Evolutionary conservation across 2,113 vertebrate species (phyloP).

Genomic region (Sula dactylatra): DNA sequence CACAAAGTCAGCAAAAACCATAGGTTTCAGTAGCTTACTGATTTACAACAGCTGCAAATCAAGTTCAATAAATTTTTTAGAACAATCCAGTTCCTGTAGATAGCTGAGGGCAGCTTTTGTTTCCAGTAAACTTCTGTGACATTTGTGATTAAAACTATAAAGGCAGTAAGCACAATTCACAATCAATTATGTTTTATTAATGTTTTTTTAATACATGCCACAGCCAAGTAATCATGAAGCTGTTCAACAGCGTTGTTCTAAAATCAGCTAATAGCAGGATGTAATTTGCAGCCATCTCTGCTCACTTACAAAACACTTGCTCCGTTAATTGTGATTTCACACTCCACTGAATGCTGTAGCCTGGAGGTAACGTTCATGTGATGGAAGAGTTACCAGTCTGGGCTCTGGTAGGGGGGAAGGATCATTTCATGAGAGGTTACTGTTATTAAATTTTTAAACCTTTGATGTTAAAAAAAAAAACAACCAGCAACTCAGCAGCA

Average conservation of each 20-base stretch:
- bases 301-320: constrained; percentile 76
- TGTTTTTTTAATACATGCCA: constrained; percentile 62
- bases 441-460: not conserved
- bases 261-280: constrained; percentile 72
- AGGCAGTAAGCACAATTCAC: constrained; percentile 47
- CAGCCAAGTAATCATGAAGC: constrained; percentile 66
- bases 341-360: constrained; percentile 59
- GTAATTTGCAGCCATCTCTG: constrained; percentile 72
- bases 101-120: constrained; percentile 13
- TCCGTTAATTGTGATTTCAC: constrained; percentile 80
- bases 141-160: constrained; percentile 45
- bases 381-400: constrained; percentile 39
- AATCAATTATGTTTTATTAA: constrained; percentile 76
- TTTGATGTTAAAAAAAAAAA: not conserved
- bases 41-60: not conserved
- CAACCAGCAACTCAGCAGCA: not conserved
- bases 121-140: constrained; percentile 39
- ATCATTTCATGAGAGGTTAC: not conserved
- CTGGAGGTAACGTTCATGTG: constrained; percentile 49
- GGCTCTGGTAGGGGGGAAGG: not conserved
- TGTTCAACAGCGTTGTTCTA: constrained; percentile 54
- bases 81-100: not conserved
- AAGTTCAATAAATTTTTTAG: not conserved
- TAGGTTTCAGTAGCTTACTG: not conserved
- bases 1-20: not conserved